Evolutionary conservation across 2,113 vertebrate species (phyloP).

Genomic region (Alces alces): DNA sequence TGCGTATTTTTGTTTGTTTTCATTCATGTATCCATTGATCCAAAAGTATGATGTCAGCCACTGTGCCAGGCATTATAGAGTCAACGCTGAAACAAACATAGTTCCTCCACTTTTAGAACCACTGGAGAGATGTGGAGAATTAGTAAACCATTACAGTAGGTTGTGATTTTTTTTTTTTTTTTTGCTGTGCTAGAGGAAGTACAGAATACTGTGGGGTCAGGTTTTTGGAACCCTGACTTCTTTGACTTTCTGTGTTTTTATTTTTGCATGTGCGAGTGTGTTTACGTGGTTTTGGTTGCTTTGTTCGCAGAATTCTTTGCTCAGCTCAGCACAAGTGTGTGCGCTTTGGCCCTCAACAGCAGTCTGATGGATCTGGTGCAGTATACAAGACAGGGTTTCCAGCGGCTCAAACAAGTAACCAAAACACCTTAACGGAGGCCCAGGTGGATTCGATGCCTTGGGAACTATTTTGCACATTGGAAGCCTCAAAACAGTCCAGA

Average conservation of each 20-base stretch:
- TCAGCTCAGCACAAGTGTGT: constrained; percentile 83
- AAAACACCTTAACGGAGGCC: constrained; percentile 77
- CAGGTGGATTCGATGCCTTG: constrained; percentile 55
- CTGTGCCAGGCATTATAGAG: background rate
- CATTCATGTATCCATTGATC: background rate
- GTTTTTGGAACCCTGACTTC: background rate
- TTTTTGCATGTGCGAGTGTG: background rate
- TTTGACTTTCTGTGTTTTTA: background rate
- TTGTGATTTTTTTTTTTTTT: background rate
- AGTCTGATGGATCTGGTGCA: constrained; percentile 86
- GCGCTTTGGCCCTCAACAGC: constrained; percentile 86
- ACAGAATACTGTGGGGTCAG: background rate
- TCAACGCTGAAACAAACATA: background rate
- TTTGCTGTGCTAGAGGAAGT: background rate
- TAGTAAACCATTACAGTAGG: background rate
- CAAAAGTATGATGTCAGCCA: background rate
- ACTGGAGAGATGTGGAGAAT: background rate
- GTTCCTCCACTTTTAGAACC: background rate
- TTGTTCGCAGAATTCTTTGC: constrained; percentile 85
- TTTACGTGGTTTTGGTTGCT: background rate
- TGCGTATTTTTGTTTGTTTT: no score
- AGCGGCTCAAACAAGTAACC: constrained; percentile 88
- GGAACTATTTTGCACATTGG: constrained; percentile 81
- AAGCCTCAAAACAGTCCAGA: constrained; percentile 72
- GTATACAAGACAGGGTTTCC: constrained; percentile 88